Percentiles rank a stretch among this genome's conserved stretches.
phyloP scores from a whole-genome alignment of 2,888 invertebrate genomes.

The Tiphia femorata region DNA sequence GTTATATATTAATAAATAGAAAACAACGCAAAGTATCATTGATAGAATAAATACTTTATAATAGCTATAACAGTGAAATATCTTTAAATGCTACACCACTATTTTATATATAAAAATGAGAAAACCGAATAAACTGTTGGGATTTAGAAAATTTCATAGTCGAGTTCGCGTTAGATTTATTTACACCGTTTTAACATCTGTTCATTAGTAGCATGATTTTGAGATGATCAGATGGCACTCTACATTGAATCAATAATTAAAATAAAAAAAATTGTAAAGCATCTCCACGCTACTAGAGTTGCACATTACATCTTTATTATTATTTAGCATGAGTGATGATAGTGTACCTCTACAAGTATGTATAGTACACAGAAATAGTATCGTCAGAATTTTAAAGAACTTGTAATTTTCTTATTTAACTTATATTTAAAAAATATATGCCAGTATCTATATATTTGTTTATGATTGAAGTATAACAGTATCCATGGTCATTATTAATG shows the following conservation, averaged over 20 bases:
- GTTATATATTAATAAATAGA: constrained; percentile 63
- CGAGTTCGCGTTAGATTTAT: constrained; percentile 34
- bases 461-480: constrained; percentile 1
- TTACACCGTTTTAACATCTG: constrained; percentile 28
- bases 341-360: constrained; percentile 18
- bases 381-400: too few relatives aligned
- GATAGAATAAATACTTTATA: constrained; percentile 62
- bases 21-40: constrained; percentile 53
- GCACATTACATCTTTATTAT: constrained; percentile 53
- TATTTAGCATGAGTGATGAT: constrained; percentile 55
- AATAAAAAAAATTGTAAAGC: constrained; percentile 38
- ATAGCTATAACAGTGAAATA: constrained; percentile 61
- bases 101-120: constrained; percentile 57
- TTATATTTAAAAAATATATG: not conserved
- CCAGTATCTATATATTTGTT: constrained; percentile 3
- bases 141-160: constrained; percentile 46
- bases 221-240: constrained; percentile 3
- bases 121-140: constrained; percentile 57
- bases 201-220: constrained; percentile 15
- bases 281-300: constrained; percentile 59
- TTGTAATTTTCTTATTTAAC: constrained; percentile 9
- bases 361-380: constrained; percentile 14
- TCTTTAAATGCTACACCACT: constrained; percentile 60
- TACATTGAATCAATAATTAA: constrained; percentile 8
- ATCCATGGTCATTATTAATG: not conserved